Conservation (phyloP, 2,888 invertebrate species). For the Cheilosia vernalis region DNA sequence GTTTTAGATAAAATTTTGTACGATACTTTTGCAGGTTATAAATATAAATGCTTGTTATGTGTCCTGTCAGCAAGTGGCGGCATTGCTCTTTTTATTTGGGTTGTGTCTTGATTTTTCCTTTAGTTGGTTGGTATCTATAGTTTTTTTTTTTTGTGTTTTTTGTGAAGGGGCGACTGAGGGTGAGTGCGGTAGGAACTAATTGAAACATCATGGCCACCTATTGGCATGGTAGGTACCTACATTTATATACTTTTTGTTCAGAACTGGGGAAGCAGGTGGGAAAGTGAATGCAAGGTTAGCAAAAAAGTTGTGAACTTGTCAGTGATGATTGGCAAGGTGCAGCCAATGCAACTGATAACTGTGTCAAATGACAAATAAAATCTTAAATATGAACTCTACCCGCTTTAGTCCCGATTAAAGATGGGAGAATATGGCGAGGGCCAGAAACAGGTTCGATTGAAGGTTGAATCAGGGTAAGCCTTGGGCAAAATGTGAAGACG, state of each 20-base stretch:
- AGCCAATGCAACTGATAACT: too few relatives aligned
- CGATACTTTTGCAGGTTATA: conserved; percentile 65
- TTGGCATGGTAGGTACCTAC: conserved; percentile 2
- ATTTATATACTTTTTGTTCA: not conserved
- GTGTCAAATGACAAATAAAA: too few relatives aligned
- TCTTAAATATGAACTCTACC: too few relatives aligned
- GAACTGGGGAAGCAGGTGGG: not conserved
- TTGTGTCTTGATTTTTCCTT: not conserved
- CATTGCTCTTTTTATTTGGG: conserved; percentile 44
- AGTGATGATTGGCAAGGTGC: too few relatives aligned
- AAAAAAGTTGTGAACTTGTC: too few relatives aligned
- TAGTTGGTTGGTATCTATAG: conserved; percentile 10
- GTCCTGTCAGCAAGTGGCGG: conserved; percentile 70
- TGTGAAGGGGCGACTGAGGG: conserved; percentile 1
- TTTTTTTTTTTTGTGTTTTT: conserved; percentile 10
- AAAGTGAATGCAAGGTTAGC: too few relatives aligned
- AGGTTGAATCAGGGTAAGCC: too few relatives aligned
- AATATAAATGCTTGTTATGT: conserved; percentile 60
- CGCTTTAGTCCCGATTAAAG: too few relatives aligned
- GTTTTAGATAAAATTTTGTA: conserved; percentile 55
- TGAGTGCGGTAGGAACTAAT: conserved; percentile 62
- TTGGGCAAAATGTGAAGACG: too few relatives aligned
- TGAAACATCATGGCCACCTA: conserved; percentile 63
- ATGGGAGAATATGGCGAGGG: too few relatives aligned
- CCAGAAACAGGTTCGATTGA: too few relatives aligned